phyloP scores from a whole-genome alignment of 2,113 vertebrate genomes.

The Drymodes brunneopygia region DNA sequence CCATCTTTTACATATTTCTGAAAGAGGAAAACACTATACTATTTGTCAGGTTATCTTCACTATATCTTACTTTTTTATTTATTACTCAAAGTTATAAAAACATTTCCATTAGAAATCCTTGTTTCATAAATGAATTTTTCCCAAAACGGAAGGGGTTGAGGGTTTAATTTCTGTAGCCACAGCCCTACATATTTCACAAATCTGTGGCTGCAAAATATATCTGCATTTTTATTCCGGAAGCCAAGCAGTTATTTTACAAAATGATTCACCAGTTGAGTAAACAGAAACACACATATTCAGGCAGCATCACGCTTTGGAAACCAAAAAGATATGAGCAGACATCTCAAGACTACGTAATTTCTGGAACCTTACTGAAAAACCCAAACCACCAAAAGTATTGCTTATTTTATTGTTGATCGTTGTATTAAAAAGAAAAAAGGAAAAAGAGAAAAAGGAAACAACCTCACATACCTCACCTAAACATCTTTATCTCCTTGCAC shows the following conservation, averaged over 20 bases:
- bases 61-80: not conserved
- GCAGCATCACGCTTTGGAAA: not conserved
- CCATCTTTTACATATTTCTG: not conserved
- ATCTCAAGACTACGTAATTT: not conserved
- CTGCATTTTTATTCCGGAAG: slow-evolving; percentile 3
- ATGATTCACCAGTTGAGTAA: not conserved
- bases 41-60: not conserved
- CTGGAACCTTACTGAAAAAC: not conserved
- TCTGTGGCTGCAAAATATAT: not conserved
- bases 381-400: not conserved
- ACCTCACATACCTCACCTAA: not conserved
- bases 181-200: not conserved
- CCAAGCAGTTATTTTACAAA: not conserved
- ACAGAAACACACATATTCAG: not conserved
- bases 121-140: not conserved
- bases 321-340: not conserved
- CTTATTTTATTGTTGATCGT: not conserved
- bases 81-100: not conserved
- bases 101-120: not conserved
- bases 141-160: not conserved
- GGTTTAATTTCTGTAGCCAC: not conserved
- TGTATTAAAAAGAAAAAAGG: not conserved
- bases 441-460: not conserved
- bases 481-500: not conserved
- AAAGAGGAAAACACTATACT: not conserved